Percentiles rank a stretch among this genome's conserved stretches.
Evolutionary conservation across 2,113 vertebrate genomes (phyloP).

Genomic region (Brienomyrus longianalis): DNA sequence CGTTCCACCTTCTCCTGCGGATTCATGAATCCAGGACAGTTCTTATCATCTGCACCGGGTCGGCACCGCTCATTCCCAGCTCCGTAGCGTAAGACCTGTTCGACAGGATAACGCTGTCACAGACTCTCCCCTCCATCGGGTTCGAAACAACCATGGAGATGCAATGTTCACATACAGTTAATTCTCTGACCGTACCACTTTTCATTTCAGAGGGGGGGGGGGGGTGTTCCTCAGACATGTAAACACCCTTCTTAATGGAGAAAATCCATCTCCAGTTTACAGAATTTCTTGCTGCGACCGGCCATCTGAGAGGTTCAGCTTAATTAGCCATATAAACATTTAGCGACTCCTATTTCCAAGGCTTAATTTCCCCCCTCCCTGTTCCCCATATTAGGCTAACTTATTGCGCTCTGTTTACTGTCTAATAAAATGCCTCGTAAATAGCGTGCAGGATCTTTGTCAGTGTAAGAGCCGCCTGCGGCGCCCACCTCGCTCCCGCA

Average conservation of each 20-base stretch:
- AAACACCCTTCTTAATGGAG: not conserved
- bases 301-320: not conserved
- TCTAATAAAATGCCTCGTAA: not conserved
- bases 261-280: not conserved
- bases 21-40: not conserved
- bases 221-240: not conserved
- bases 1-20: not conserved
- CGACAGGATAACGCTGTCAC: not conserved
- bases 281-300: not conserved
- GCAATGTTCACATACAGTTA: not conserved
- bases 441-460: not conserved
- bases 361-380: not conserved
- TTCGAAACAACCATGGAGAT: not conserved
- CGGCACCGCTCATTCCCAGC: not conserved
- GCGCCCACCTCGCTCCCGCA: not conserved
- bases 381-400: not conserved
- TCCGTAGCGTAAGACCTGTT: not conserved
- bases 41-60: not conserved
- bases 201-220: not conserved
- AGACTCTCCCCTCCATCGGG: not conserved
- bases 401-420: not conserved
- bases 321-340: conserved; percentile 10
- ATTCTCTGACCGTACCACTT: not conserved
- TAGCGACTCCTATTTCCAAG: not conserved
- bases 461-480: not conserved